These are phyloP conservation scores for Pandemis corylana DNA, from an alignment of 2,888 invertebrate genomes.

Conservation along the genomic window DNA sequence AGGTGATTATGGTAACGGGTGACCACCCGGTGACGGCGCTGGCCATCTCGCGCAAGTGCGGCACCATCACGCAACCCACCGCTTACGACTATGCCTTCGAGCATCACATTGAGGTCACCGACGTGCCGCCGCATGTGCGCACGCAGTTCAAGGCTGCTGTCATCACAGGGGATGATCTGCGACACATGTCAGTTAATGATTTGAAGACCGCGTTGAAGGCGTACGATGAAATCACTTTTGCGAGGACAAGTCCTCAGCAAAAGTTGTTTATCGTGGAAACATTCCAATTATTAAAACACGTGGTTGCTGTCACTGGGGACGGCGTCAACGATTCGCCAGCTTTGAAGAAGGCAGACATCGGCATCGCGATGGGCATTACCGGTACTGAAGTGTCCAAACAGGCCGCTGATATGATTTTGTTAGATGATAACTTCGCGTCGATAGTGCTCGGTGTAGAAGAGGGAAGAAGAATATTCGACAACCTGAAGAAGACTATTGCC, in stretches of 20 bases:
- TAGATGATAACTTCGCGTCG: slow-evolving; percentile 95
- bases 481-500: slow-evolving; percentile 93
- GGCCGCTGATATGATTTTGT: slow-evolving; percentile 95
- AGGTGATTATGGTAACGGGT: slow-evolving; percentile 89
- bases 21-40: slow-evolving; percentile 91
- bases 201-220: slow-evolving; percentile 84
- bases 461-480: slow-evolving; percentile 93
- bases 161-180: slow-evolving; percentile 82
- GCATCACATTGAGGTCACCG: slow-evolving; percentile 80
- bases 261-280: slow-evolving; percentile 90
- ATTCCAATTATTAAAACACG: slow-evolving; percentile 90
- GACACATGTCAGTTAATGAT: slow-evolving; percentile 82
- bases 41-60: slow-evolving; percentile 88
- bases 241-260: slow-evolving; percentile 89
- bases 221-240: slow-evolving; percentile 90
- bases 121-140: slow-evolving; percentile 80
- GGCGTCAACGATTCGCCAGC: slow-evolving; percentile 96
- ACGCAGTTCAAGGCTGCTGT: slow-evolving; percentile 70
- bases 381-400: slow-evolving; percentile 93
- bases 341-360: slow-evolving; percentile 93
- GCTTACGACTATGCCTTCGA: slow-evolving; percentile 89
- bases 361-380: slow-evolving; percentile 92
- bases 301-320: slow-evolving; percentile 95
- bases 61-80: slow-evolving; percentile 87
- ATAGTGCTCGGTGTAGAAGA: slow-evolving; percentile 94